Conservation (phyloP, 1,140 invertebrate species). For the Drosophila tristis region DNA sequence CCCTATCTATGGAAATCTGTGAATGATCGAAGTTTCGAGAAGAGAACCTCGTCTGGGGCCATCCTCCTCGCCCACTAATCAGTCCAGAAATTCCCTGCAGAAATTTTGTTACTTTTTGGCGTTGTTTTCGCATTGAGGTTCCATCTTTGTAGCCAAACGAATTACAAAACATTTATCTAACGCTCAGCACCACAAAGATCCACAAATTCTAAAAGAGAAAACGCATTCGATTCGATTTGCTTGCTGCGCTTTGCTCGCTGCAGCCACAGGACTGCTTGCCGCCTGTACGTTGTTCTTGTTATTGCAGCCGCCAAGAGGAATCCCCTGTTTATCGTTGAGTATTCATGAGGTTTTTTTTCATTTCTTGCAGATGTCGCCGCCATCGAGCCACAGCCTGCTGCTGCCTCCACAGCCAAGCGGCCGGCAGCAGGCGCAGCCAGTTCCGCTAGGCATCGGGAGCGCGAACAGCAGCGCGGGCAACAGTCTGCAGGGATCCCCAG, state of each 20-base stretch:
- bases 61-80: no score
- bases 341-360: slow-evolving; percentile 17
- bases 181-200: slow-evolving; percentile 59
- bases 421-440: slow-evolving; percentile 42
- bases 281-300: slow-evolving; percentile 56
- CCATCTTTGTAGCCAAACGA: slow-evolving; percentile 61
- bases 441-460: slow-evolving; percentile 42
- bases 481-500: slow-evolving; percentile 53
- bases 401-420: slow-evolving; percentile 51
- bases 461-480: slow-evolving; percentile 39
- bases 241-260: slow-evolving; percentile 78
- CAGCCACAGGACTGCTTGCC: slow-evolving; percentile 51
- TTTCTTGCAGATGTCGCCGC: slow-evolving; percentile 85
- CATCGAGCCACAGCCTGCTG: slow-evolving; percentile 73
- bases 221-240: slow-evolving; percentile 79
- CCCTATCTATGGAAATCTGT: no score
- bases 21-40: no score
- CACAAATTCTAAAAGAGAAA: slow-evolving; percentile 34
- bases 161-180: slow-evolving; percentile 77
- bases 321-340: slow-evolving; percentile 8
- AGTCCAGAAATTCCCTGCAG: no score
- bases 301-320: slow-evolving; percentile 39
- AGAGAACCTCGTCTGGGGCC: no score
- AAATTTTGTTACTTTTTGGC: not conserved
- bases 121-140: slow-evolving; percentile 2